A percentile compares a stretch with the other conserved stretches of the same genome.
These are phyloP conservation scores for Pteromalus puparum DNA, from an alignment of 1,140 invertebrate genomes.

Conservation along the genomic window DNA sequence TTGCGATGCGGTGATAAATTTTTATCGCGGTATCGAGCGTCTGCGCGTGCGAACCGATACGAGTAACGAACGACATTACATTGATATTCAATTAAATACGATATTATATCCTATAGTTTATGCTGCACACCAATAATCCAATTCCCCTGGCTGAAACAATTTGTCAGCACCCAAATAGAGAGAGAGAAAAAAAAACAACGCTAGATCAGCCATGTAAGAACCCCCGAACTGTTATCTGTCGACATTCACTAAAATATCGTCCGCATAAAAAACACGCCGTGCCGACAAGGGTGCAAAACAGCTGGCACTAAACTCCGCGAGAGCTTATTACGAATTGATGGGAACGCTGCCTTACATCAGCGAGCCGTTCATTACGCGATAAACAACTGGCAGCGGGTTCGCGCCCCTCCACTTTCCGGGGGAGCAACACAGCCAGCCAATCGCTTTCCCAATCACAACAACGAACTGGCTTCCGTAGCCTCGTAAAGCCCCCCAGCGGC, in stretches of 20 bases:
- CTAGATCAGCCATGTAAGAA: neutral
- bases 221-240: neutral
- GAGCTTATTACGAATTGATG: neutral
- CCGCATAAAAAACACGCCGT: neutral
- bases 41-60: no score
- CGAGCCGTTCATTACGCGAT: constrained; percentile 17
- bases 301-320: neutral
- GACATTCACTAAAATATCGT: neutral
- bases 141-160: neutral
- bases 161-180: neutral
- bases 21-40: neutral
- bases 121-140: neutral
- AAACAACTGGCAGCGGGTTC: neutral
- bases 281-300: neutral
- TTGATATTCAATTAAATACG: neutral
- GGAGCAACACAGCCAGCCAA: neutral
- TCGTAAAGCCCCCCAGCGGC: neutral
- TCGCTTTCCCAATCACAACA: neutral
- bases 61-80: no score
- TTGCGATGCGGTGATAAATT: neutral
- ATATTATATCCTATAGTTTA: neutral
- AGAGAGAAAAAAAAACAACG: neutral
- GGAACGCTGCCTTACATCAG: neutral
- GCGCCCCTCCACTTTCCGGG: neutral
- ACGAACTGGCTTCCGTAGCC: neutral